Percentiles rank a stretch among this genome's conserved stretches.
phyloP scores from a whole-genome alignment of 2,113 vertebrate genomes.

The Cettia cetti region DNA sequence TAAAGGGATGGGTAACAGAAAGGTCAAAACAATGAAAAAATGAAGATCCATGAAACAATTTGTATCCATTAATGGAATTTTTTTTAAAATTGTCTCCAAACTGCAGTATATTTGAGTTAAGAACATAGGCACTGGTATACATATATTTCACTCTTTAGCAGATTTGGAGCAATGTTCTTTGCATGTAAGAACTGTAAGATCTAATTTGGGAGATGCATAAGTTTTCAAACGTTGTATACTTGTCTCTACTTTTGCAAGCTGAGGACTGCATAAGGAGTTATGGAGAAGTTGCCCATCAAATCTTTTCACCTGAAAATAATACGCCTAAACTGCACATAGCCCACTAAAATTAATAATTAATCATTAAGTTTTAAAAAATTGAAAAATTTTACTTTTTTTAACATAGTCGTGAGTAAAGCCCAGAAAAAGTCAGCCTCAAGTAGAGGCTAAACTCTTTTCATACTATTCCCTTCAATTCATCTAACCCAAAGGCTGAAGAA shows the following conservation, averaged over 20 bases:
- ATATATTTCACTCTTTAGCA: not conserved
- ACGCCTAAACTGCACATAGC: not conserved
- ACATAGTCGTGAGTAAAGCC: not conserved
- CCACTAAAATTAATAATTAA: not conserved
- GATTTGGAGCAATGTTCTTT: not conserved
- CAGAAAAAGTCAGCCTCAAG: not conserved
- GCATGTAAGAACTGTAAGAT: not conserved
- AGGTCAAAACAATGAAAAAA: not conserved
- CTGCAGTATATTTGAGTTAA: not conserved
- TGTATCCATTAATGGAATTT: not conserved
- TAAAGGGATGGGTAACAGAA: not conserved
- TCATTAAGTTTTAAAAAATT: not conserved
- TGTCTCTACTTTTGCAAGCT: not conserved
- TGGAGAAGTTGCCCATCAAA: not conserved
- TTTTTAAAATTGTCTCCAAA: not conserved
- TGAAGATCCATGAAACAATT: not conserved
- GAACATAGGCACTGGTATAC: not conserved
- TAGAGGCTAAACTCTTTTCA: not conserved
- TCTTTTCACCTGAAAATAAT: not conserved
- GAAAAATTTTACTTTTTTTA: not conserved
- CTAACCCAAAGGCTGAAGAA: fast-evolving
- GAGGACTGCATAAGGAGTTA: not conserved
- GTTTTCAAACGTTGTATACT: not conserved
- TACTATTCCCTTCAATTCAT: not conserved
- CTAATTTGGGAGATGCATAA: not conserved